phyloP scores from a whole-genome alignment of 2,797 vertebrate species.

The Buceros bicornis region DNA sequence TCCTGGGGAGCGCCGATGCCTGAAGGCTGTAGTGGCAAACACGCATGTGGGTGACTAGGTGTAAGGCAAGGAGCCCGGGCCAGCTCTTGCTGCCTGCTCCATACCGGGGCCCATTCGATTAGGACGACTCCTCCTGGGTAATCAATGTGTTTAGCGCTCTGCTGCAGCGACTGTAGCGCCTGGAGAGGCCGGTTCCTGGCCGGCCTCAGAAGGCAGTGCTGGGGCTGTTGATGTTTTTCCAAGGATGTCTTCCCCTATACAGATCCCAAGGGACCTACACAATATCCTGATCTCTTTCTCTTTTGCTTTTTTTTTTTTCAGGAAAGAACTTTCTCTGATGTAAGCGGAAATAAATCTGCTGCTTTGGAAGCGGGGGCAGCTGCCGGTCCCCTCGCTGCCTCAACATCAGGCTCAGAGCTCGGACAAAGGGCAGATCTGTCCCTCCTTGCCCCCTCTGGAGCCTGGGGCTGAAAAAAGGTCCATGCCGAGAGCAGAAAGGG shows the following conservation, averaged over 20 bases:
- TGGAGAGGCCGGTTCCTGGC: neutral
- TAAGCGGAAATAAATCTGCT: slow-evolving; percentile 22
- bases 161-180: slow-evolving; percentile 7
- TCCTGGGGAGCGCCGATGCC: neutral
- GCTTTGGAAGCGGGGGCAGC: neutral
- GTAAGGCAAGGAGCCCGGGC: slow-evolving; percentile 49
- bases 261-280: neutral
- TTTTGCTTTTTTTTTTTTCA: neutral
- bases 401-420: fast-evolving
- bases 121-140: slow-evolving; percentile 15
- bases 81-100: slow-evolving; percentile 62
- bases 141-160: slow-evolving; percentile 50
- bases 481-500: neutral
- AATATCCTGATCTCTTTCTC: slow-evolving; percentile 40
- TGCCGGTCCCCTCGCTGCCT: neutral
- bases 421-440: slow-evolving; percentile 54
- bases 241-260: slow-evolving; percentile 47
- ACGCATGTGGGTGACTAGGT: neutral
- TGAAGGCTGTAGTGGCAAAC: slow-evolving; percentile 20
- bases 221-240: slow-evolving; percentile 38
- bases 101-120: slow-evolving; percentile 35
- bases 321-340: slow-evolving; percentile 28
- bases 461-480: neutral
- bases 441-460: neutral
- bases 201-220: neutral